Conservation (phyloP, 2,888 invertebrate species). For the Balanococcus diminutus region DNA sequence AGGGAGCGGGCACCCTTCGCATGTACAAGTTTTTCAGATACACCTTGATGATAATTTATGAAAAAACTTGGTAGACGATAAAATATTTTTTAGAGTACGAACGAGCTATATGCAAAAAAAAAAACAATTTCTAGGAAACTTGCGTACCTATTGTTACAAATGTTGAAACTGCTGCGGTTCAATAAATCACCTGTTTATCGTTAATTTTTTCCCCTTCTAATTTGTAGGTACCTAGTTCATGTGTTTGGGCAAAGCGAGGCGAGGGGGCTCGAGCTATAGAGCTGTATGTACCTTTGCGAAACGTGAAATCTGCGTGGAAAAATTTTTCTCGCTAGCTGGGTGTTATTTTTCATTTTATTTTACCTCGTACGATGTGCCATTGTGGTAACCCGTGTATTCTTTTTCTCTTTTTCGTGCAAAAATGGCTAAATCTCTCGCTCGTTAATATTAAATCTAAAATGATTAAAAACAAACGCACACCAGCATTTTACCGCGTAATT, state of each 20-base stretch:
- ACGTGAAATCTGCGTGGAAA: background rate
- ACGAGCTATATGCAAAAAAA: too few relatives aligned
- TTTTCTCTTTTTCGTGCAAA: background rate
- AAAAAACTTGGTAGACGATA: too few relatives aligned
- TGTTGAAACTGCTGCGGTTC: background rate
- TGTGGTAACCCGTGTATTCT: background rate
- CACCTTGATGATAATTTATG: too few relatives aligned
- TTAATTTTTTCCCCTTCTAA: conserved; percentile 24
- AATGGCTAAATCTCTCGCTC: background rate
- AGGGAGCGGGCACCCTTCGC: too few relatives aligned
- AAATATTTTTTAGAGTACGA: too few relatives aligned
- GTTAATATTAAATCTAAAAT: conserved; percentile 18
- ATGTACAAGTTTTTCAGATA: too few relatives aligned
- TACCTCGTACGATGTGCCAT: background rate
- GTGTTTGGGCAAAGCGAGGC: background rate
- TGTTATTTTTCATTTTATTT: background rate
- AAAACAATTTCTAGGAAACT: too few relatives aligned
- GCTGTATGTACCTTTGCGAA: too few relatives aligned
- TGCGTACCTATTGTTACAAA: too few relatives aligned
- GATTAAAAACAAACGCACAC: background rate
- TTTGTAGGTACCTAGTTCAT: background rate
- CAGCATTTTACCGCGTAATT: background rate
- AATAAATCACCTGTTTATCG: conserved; percentile 8
- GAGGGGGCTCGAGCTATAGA: background rate
- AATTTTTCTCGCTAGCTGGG: background rate